Conservation (phyloP, 2,113 vertebrate genomes). For the Notiomystis cincta region DNA sequence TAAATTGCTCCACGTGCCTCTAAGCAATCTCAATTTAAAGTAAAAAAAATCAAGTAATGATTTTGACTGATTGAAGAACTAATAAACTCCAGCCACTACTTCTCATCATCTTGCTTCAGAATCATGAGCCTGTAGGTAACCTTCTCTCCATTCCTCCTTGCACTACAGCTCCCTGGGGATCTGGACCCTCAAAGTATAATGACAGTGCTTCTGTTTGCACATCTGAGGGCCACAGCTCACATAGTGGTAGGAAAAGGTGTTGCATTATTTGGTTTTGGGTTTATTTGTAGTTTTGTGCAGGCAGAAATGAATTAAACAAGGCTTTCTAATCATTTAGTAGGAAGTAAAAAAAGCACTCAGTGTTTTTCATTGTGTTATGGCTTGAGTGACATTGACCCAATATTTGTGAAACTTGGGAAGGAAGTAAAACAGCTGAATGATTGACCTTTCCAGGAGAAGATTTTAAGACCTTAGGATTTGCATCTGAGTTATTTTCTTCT, state of each 20-base stretch:
- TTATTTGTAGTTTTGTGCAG: not conserved
- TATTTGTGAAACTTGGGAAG: not conserved
- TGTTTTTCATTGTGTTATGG: not conserved
- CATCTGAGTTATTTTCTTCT: not conserved
- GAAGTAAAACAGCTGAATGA: not conserved
- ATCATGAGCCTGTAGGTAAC: not conserved
- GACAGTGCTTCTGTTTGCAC: not conserved
- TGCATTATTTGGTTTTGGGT: not conserved
- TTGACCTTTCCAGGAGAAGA: not conserved
- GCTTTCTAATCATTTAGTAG: not conserved
- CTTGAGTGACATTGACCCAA: not conserved
- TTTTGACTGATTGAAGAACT: conserved; percentile 20
- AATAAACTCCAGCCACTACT: not conserved
- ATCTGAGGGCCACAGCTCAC: not conserved
- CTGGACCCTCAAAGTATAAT: not conserved
- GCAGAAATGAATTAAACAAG: not conserved
- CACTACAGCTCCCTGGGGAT: not conserved
- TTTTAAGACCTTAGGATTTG: not conserved
- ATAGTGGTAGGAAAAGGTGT: not conserved
- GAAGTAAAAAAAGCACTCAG: not conserved
- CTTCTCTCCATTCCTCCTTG: not conserved
- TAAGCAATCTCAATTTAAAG: not conserved
- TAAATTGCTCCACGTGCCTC: not conserved
- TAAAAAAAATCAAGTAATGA: not conserved
- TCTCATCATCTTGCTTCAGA: not conserved